These are phyloP conservation scores for Lordiphosa stackelbergi DNA, from an alignment of 1,140 invertebrate genomes.

Conservation along the genomic window DNA sequence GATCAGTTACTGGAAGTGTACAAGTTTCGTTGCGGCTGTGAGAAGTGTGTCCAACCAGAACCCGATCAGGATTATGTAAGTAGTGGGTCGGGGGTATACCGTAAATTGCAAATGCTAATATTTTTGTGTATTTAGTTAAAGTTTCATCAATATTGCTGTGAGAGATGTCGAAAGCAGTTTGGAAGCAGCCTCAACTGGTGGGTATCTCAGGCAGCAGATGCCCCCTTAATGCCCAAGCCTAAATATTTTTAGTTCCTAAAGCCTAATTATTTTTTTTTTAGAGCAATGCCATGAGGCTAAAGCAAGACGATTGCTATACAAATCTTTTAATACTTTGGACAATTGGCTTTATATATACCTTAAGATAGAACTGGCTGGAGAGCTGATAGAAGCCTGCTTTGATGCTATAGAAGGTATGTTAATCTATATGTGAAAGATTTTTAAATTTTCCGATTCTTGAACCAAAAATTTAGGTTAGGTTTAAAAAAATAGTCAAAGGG, in stretches of 20 bases:
- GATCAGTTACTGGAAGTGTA: conserved; percentile 34
- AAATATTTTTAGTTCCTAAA: no score
- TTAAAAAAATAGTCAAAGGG: no score
- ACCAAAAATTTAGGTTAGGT: no score
- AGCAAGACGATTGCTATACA: conserved; percentile 24
- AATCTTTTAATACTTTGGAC: conserved; percentile 27
- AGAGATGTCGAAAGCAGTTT: conserved; percentile 39
- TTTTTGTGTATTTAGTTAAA: conserved; percentile 19
- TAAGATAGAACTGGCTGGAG: conserved; percentile 30
- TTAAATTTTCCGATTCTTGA: no score
- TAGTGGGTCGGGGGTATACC: background rate
- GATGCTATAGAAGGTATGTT: conserved; percentile 31
- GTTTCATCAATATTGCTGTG: conserved; percentile 60
- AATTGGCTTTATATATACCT: conserved; percentile 37
- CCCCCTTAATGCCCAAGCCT: no score
- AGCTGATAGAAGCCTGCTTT: conserved; percentile 38
- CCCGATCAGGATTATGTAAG: conserved; percentile 57
- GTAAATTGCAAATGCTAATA: background rate
- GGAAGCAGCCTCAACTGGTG: conserved; percentile 49
- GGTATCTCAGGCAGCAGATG: background rate
- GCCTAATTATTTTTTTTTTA: no score
- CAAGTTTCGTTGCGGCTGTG: conserved; percentile 55
- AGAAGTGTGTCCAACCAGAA: conserved; percentile 25
- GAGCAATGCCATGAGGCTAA: background rate
- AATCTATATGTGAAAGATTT: background rate